These are phyloP conservation scores for Coregonus ussuriensis DNA, from an alignment of 2,797 vertebrate species.

Conservation along the genomic window DNA sequence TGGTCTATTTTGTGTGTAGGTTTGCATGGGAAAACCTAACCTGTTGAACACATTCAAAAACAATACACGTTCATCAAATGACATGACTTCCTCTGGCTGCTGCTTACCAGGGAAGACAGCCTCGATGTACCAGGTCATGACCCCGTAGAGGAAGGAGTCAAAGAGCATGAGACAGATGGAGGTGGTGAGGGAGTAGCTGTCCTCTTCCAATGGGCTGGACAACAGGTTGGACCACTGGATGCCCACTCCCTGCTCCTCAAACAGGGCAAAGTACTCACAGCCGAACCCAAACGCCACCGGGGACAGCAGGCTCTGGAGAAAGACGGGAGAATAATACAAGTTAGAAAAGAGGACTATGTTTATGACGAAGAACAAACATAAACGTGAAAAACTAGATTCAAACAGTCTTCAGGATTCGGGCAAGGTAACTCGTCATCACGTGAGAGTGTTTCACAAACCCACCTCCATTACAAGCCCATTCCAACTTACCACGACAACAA, in stretches of 20 bases:
- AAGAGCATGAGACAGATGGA: constrained; percentile 93
- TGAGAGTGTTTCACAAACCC: background rate
- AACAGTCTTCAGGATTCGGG: background rate
- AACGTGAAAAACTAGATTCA: background rate
- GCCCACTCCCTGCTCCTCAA: constrained; percentile 95
- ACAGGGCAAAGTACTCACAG: constrained; percentile 93
- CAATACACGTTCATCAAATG: too few species aligned
- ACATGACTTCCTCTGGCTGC: background rate
- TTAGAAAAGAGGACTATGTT: background rate
- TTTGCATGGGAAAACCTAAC: too few species aligned
- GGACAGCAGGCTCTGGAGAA: constrained; percentile 89
- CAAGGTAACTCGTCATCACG: background rate
- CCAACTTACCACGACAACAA: background rate
- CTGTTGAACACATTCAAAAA: background rate
- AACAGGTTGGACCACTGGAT: constrained; percentile 97
- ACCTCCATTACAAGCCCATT: background rate
- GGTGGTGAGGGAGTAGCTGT: constrained; percentile 91
- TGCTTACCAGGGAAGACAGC: constrained; percentile 92
- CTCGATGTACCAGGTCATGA: constrained; percentile 98
- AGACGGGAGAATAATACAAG: background rate
- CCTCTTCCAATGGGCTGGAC: constrained; percentile 87
- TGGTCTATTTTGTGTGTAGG: too few species aligned
- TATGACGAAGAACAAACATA: background rate
- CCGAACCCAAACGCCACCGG: constrained; percentile 97
- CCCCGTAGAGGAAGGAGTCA: constrained; percentile 86